Base-by-base conservation (phyloP, 2,888 invertebrate genomes). In the Ectemnius cavifrons region DNA sequence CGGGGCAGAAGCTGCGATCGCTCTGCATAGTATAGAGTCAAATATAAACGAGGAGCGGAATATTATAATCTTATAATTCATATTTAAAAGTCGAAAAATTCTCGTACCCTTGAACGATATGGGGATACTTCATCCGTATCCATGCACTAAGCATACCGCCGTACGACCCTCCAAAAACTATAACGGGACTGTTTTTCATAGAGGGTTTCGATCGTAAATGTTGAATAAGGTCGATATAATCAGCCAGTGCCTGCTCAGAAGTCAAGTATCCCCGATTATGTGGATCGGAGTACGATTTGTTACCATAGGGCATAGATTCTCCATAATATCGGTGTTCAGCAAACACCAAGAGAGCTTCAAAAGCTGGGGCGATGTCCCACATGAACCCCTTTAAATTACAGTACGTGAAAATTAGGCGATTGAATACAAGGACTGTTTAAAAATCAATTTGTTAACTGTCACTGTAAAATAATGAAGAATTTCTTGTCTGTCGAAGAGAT, bases 301-400 rank as follows among this genome's bases (percentile, higher is more conserved):
- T 94, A 4, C 97, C 97, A 91, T 95, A 98, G 0, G 99, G 99
- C 91, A 97, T 88, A 0, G 98, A 97, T 75, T 94, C 91, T 2
- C 99, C 99, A 91, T 99, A 99, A 89, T 97, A 99, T 91, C 99
- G 94, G 91, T 99, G 99, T 89, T 99, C 99, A 11, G 97, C 98
- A 67, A 89, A 90, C 37, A 90, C 69, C 45, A 99, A 87, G 82
- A 96, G 92, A 0, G 98, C 98, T 59, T 93, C 92, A 88, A 97
- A 96, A 83, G 94, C 92, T 4, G 93, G 92, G 0, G 98, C 98
- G 79, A 95, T 94, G 67, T 99, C 98, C 96, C 97, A 99, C 93
- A 99, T 94, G 87, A 98, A 96, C 93, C 92, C n/a, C 99, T 99
- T 90, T 98, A 98, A 89, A 97, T 98, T 57, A 91, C 11, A 37